Evolutionary conservation across 1,140 invertebrate genomes (phyloP), one percentile per base, ranked within the genome.

Genomic region (Ceratina japonica): DNA sequence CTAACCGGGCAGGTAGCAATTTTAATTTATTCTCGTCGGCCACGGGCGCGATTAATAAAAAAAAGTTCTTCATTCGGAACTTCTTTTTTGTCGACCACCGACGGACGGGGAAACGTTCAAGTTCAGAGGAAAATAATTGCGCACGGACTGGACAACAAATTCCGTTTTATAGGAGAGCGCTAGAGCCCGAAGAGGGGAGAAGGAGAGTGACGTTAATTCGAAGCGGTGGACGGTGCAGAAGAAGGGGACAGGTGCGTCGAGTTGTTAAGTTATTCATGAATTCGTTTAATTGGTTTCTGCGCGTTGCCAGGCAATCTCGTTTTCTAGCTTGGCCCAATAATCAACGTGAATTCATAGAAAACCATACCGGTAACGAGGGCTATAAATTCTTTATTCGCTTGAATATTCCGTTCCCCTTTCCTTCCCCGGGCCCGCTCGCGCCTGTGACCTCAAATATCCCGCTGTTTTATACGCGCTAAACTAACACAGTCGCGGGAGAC

Each of bases 321-420:
- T 91, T 91, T 90, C 84, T 87, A 87, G 82, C 82, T 88, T 63
- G 59, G 81, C 78, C 77, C 79, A 79, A 88, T 91, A 92, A 92
- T 92, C 90, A 88, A 90, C 87, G 88, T 90, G 91, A 91, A 91
- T 92, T 92, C 91, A 89, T 91, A 91, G 91, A 92, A 87, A 92
- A 91, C 85, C 86, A 79, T 90, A 88, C 85, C 86, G 79, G 91
- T 92, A 92, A 92, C 88, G 89, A 92, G 90, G 83, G 79, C 86
- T 88, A 90, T 91, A 92, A 92, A 92, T 92, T 91, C 90, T 89
- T 90, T 90, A 92, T 91, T 92, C 90, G 87, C 86, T 18, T 54
- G 44, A 12, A 24, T 65, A 65, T 44, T 16, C 49, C 20, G 61
- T 62, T 22, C 16, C 24, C 68, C 13, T 79, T 80, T 76, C 62